phyloP scores from a whole-genome alignment of 2,113 vertebrate genomes.

The Anas platyrhynchos region DNA sequence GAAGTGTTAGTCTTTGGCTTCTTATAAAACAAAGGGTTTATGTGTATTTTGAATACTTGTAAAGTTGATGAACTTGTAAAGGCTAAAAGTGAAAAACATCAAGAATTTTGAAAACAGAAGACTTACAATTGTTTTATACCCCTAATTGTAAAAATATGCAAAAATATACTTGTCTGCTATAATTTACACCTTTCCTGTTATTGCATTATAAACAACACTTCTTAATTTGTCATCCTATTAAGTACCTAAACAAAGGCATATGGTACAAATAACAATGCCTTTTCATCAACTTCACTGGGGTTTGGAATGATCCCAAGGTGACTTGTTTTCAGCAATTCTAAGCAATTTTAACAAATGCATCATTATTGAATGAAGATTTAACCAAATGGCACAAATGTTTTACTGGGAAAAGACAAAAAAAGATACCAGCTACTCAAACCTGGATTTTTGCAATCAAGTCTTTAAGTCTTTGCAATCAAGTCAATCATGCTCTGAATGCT shows the following conservation, averaged over 20 bases:
- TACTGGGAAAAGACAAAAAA: background rate
- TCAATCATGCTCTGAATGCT: background rate
- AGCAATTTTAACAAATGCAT: background rate
- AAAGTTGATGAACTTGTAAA: background rate
- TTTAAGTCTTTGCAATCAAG: background rate
- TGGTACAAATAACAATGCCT: background rate
- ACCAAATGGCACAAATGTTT: accelerated
- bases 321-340: background rate
- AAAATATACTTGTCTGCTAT: background rate
- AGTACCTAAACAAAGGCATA: background rate
- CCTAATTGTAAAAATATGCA: background rate
- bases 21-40: background rate
- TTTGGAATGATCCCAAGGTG: background rate
- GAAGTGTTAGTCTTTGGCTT: background rate
- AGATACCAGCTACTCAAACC: background rate
- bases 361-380: background rate
- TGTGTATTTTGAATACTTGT: background rate
- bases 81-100: background rate
- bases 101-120: background rate
- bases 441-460: background rate
- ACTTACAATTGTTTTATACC: background rate
- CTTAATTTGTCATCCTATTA: background rate
- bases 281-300: background rate
- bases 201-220: background rate
- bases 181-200: background rate